phyloP scores from a whole-genome alignment of 2,797 vertebrate species.

The Uromys caudimaculatus region DNA sequence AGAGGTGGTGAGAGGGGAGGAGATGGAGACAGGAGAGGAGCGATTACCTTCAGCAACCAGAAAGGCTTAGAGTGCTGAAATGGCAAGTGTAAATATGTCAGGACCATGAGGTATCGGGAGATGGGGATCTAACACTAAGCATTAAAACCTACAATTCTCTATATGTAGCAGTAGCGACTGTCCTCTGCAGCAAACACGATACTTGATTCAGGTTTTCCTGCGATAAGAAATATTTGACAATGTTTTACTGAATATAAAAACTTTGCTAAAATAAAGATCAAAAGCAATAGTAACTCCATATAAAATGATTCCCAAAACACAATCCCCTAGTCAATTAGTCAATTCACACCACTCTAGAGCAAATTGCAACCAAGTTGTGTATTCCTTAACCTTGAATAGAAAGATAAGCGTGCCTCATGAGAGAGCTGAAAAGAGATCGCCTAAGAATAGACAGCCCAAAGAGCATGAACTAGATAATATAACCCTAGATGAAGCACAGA shows the following conservation, averaged over 20 bases:
- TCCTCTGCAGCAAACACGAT: neutral
- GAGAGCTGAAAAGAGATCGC: neutral
- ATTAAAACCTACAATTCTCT: neutral
- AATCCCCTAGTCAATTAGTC: neutral
- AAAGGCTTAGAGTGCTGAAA: neutral
- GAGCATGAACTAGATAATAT: neutral
- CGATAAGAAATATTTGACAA: neutral
- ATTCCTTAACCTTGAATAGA: constrained; percentile 1
- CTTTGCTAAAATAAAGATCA: neutral
- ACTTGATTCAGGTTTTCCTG: neutral
- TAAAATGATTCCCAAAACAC: neutral
- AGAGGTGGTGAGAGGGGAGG: no score
- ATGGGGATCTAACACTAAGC: neutral
- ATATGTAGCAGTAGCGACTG: neutral
- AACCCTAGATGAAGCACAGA: neutral
- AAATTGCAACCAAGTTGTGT: neutral
- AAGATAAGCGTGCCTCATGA: neutral
- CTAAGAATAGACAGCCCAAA: neutral
- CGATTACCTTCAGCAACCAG: neutral
- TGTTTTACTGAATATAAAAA: constrained; percentile 2
- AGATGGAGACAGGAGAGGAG: neutral
- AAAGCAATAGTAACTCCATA: neutral
- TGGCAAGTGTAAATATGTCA: neutral
- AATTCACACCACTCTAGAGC: neutral
- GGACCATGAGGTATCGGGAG: neutral